These are phyloP conservation scores for Epiperipatus broadwayi DNA, from an alignment of 2,888 invertebrate genomes.

Conservation along the genomic window DNA sequence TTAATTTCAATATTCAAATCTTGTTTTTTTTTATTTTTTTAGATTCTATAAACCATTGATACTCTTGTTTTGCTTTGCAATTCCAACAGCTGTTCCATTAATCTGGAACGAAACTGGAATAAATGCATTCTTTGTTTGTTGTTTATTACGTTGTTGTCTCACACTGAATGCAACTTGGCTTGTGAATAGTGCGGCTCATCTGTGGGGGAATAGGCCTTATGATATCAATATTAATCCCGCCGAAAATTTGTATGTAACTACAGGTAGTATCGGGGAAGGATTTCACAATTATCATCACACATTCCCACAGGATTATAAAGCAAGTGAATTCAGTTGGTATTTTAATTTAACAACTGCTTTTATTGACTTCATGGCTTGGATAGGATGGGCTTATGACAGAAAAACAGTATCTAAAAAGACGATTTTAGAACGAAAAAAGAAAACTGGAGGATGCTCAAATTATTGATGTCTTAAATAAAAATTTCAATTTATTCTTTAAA, in stretches of 20 bases:
- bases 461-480: too few species aligned
- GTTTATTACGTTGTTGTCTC: slow-evolving; percentile 55
- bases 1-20: too few species aligned
- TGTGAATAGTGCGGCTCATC: slow-evolving; percentile 85
- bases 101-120: slow-evolving; percentile 61
- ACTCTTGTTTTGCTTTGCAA: slow-evolving; percentile 27
- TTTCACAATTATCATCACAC: slow-evolving; percentile 90
- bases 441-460: slow-evolving; percentile 39
- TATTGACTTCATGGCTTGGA: slow-evolving; percentile 56
- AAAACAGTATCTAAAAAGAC: slow-evolving; percentile 50
- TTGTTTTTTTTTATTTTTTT: too few species aligned
- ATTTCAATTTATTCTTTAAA: too few species aligned
- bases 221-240: slow-evolving; percentile 37
- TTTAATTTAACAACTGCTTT: slow-evolving; percentile 53
- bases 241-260: slow-evolving; percentile 11
- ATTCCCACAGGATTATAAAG: slow-evolving; percentile 82
- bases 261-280: slow-evolving; percentile 42
- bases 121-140: slow-evolving; percentile 60
- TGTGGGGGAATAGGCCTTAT: slow-evolving; percentile 80
- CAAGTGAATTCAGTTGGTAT: slow-evolving; percentile 54
- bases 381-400: slow-evolving; percentile 71
- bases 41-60: slow-evolving; percentile 28
- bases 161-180: slow-evolving; percentile 78
- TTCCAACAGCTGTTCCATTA: too few species aligned
- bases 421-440: slow-evolving; percentile 44